A percentile compares a stretch with the other conserved stretches of the same genome.
These are phyloP conservation scores for Melanotaenia boesemani DNA, from an alignment of 2,797 vertebrate species.

Conservation along the genomic window DNA sequence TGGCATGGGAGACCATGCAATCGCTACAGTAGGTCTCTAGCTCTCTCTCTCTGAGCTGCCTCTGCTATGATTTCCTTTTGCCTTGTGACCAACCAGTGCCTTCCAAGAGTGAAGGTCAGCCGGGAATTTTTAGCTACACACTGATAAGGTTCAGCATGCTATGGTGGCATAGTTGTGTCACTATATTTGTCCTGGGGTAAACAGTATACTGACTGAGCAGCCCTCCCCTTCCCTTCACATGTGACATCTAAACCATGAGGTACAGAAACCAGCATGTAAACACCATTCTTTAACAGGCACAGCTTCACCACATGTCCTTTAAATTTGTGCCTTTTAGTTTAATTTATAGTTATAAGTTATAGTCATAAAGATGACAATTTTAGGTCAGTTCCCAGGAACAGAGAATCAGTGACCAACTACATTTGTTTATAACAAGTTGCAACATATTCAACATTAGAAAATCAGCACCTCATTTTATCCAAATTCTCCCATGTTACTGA, in stretches of 20 bases:
- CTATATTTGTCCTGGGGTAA: slow-evolving; percentile 97
- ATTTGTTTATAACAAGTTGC: not conserved
- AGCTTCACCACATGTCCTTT: slow-evolving; percentile 5
- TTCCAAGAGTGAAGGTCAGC: slow-evolving; percentile 89
- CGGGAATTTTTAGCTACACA: slow-evolving; percentile 93
- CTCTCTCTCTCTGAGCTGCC: slow-evolving; percentile 32
- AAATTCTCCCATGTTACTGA: slow-evolving; percentile 14
- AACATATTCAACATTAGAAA: not conserved
- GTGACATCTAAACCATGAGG: slow-evolving; percentile 65
- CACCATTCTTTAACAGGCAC: slow-evolving; percentile 40
- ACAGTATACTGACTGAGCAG: slow-evolving; percentile 92
- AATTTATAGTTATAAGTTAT: not conserved
- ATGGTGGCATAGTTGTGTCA: slow-evolving; percentile 83
- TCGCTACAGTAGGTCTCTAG: slow-evolving; percentile 28
- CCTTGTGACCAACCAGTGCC: slow-evolving; percentile 83
- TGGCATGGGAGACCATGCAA: slow-evolving; percentile 53
- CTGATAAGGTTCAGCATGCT: slow-evolving; percentile 88
- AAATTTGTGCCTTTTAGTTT: not conserved
- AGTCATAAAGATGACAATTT: slow-evolving; percentile 6
- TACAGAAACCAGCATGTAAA: slow-evolving; percentile 68
- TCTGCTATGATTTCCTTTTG: slow-evolving; percentile 67
- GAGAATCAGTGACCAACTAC: not conserved
- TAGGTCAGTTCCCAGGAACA: not conserved
- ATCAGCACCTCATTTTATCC: not conserved
- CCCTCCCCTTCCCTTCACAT: slow-evolving; percentile 82